Evolutionary conservation across 92 coral and sea anemone genomes (phyloP).

Genomic region (Palythoa grandis): DNA sequence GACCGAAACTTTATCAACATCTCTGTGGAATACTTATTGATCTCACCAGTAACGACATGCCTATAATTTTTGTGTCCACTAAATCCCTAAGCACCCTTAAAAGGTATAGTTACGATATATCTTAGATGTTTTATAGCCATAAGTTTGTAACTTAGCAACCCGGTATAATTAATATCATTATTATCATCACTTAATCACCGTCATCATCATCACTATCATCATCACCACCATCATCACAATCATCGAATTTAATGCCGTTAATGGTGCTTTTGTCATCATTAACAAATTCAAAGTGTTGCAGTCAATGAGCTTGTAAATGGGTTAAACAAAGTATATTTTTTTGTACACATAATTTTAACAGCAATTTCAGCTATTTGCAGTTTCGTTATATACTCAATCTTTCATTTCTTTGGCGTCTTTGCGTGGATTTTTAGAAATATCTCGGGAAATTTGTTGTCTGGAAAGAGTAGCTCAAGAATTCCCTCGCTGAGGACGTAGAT

Average conservation of each 20-base stretch:
- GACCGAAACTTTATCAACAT: too few species aligned
- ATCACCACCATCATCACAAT: background rate
- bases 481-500: conserved; percentile 90
- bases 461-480: conserved; percentile 89
- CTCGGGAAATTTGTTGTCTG: conserved; percentile 92
- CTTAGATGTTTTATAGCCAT: too few species aligned
- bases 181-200: too few species aligned
- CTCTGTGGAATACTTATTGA: too few species aligned
- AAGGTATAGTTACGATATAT: too few species aligned
- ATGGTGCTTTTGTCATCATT: background rate
- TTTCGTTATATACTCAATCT: background rate
- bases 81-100: too few species aligned
- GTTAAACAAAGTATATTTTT: background rate
- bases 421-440: conserved; percentile 93
- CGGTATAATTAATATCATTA: background rate
- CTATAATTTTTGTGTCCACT: too few species aligned
- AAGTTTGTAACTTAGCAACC: too few species aligned
- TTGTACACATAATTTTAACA: background rate
- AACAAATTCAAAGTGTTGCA: background rate
- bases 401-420: conserved; percentile 53
- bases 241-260: too few species aligned
- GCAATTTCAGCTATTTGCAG: background rate
- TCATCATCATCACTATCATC: background rate
- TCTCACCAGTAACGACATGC: too few species aligned
- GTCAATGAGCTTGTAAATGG: background rate